A percentile compares a stretch with the other conserved stretches of the same genome.
Conservation (phyloP, 2,797 vertebrate genomes). For the Sebastolobus alascanus region DNA sequence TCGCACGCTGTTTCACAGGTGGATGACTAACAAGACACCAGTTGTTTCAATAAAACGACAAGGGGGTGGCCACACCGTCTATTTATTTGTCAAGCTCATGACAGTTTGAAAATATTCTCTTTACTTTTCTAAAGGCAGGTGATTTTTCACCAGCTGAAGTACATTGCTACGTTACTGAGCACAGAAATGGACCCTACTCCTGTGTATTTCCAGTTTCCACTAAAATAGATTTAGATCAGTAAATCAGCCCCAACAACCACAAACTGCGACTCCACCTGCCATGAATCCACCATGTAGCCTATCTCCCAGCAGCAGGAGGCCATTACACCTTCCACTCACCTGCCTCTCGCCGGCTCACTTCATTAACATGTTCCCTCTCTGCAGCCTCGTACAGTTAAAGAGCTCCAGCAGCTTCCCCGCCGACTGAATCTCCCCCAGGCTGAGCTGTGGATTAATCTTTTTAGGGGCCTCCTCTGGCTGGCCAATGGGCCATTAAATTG, state of each 20-base stretch:
- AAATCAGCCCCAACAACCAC: background rate
- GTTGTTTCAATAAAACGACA: background rate
- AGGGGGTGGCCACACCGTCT: fast-evolving
- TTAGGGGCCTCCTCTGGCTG: constrained; percentile 13
- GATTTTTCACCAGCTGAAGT: background rate
- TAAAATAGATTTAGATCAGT: background rate
- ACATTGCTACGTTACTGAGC: background rate
- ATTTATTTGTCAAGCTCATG: background rate
- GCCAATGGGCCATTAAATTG: constrained; percentile 57
- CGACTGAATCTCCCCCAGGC: constrained; percentile 24
- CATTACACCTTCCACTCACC: background rate
- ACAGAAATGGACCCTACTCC: background rate
- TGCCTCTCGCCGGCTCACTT: constrained; percentile 1
- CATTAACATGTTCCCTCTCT: constrained; percentile 22
- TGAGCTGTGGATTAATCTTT: constrained; percentile 50
- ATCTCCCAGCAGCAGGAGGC: constrained; percentile 14
- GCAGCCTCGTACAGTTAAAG: background rate
- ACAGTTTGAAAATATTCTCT: background rate
- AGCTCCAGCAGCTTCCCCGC: constrained; percentile 17
- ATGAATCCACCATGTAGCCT: background rate
- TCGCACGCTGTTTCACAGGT: background rate
- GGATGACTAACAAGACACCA: background rate
- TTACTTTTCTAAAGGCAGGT: background rate
- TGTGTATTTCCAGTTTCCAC: background rate
- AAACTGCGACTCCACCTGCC: background rate